phyloP scores from a whole-genome alignment of 2,888 invertebrate species.

The Lampropteryx suffumata region DNA sequence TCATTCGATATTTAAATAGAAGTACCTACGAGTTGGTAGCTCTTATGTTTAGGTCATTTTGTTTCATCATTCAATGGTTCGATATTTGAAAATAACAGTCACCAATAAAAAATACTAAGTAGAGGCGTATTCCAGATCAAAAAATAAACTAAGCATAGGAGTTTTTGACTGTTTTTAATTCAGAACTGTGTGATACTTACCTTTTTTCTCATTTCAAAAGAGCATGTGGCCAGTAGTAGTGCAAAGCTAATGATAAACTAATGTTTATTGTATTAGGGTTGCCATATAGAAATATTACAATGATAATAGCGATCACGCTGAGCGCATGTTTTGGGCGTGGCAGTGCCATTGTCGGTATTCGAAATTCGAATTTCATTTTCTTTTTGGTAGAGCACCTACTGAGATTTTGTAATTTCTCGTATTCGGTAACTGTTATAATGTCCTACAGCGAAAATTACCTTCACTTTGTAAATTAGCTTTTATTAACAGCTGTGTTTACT shows the following conservation, averaged over 20 bases:
- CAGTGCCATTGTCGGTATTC: conserved; percentile 70
- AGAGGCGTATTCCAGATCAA: too few species aligned
- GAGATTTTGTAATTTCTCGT: conserved; percentile 29
- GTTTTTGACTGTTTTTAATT: background rate
- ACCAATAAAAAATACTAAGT: background rate
- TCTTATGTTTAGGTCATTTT: conserved; percentile 40
- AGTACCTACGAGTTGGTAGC: conserved; percentile 33
- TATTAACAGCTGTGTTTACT: conserved; percentile 10
- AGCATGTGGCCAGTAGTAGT: conserved; percentile 65
- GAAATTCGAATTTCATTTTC: conserved; percentile 64
- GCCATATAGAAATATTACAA: conserved; percentile 75
- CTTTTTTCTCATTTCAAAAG: conserved; percentile 43
- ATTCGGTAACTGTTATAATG: conserved; percentile 14
- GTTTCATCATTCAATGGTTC: background rate
- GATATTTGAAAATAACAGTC: background rate
- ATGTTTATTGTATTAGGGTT: conserved; percentile 81
- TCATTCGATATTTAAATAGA: conserved; percentile 77
- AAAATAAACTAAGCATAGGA: too few species aligned
- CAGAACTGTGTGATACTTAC: too few species aligned
- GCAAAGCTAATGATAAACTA: conserved; percentile 75
- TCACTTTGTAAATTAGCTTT: conserved; percentile 19
- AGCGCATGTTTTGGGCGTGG: conserved; percentile 79
- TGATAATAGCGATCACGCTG: conserved; percentile 75
- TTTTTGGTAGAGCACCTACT: conserved; percentile 42
- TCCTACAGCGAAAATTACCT: conserved; percentile 27